Percentiles rank a stretch among this genome's conserved stretches.
Conservation (phyloP, 2,888 invertebrate species). For the Cerastis rubricosa region DNA sequence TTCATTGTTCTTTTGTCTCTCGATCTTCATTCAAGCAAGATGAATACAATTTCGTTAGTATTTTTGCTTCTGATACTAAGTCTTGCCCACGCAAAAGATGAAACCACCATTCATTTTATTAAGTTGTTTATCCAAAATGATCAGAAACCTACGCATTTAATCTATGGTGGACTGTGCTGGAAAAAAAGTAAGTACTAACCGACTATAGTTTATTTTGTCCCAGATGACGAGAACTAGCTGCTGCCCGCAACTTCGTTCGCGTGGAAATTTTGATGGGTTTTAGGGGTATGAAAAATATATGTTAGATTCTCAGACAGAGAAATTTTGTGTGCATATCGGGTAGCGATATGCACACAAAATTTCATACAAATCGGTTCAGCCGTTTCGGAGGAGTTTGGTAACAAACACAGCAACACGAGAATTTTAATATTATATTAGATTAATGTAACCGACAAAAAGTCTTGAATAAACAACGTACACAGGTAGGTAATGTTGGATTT, state of each 20-base stretch:
- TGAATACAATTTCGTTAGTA: conserved; percentile 29
- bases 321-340: no score
- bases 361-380: no score
- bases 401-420: no score
- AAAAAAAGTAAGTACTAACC: conserved; percentile 70
- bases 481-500: not conserved
- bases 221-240: no score
- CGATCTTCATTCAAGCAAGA: conserved; percentile 4
- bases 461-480: not conserved
- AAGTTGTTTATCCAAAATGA: conserved; percentile 77
- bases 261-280: no score
- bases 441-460: no score
- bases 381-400: no score
- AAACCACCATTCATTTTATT: conserved; percentile 68
- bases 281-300: no score
- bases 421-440: no score
- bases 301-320: no score
- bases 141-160: conserved; percentile 74
- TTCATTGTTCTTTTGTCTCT: conserved; percentile 3
- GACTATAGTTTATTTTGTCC: not conserved
- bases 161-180: conserved; percentile 77
- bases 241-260: no score
- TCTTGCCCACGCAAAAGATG: conserved; percentile 53
- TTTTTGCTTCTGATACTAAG: conserved; percentile 30
- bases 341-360: no score